phyloP scores from a whole-genome alignment of 2,113 vertebrate genomes.

The Catagonus wagneri region DNA sequence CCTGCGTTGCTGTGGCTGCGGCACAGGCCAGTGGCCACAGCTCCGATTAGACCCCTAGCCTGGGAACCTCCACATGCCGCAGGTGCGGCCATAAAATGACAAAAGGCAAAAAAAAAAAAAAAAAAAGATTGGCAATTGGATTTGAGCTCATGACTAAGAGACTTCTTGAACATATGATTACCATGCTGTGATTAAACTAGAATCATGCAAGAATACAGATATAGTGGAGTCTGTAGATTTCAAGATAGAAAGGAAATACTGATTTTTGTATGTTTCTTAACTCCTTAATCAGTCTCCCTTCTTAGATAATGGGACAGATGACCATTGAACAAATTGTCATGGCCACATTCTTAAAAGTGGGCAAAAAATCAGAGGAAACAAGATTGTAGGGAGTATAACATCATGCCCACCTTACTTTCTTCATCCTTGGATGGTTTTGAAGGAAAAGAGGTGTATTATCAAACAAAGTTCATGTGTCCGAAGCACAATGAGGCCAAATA shows the following conservation, averaged over 20 bases:
- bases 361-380: neutral
- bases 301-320: neutral
- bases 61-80: too few species aligned
- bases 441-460: neutral
- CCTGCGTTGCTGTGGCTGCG: too few species aligned
- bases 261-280: neutral
- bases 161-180: neutral
- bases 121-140: neutral
- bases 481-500: neutral
- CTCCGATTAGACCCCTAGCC: too few species aligned
- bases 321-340: neutral
- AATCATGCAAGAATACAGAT: neutral
- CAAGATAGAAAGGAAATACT: neutral
- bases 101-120: too few species aligned
- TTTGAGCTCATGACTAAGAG: neutral
- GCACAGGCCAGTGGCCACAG: too few species aligned
- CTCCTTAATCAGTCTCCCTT: neutral
- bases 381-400: neutral
- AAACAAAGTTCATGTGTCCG: neutral
- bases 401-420: neutral
- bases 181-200: neutral
- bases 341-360: neutral
- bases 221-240: neutral
- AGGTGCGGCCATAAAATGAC: too few species aligned
- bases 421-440: neutral